Base-by-base conservation (phyloP, 2,888 invertebrate genomes). In the Bombylius discolor region DNA sequence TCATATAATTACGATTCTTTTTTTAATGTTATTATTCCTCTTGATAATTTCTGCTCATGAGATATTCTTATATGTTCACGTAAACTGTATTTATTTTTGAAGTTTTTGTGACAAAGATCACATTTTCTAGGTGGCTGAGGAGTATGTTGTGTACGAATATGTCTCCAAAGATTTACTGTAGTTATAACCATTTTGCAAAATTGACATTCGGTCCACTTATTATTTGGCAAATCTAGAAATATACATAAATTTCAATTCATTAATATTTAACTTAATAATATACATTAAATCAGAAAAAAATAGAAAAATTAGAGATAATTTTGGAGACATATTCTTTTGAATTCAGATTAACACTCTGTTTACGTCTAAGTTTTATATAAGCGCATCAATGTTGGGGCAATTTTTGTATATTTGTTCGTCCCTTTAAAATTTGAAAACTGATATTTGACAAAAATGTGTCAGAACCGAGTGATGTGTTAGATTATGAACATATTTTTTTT, bases 131-230 rank as follows among this genome's bases (percentile, higher is more conserved):
- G 75, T 61, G 74, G 73, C 63, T 74, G 74, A 54, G 74, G 72
- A 58, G 74, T 74, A 56, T 74, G 74, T 64, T 74, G 74, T 58
- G 74, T 74, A 64, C 75, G 72, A 69, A 74, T 73, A 70, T 74
- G 74, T 70, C 74, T 71, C 74, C 74, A 74, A 68, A 74, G 72
- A 70, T 74, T 74, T 61, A 73, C 74, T 59, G 74, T 72, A 62
- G 74, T 74, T 65, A 74, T 73, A 63, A 74, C 73, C 70, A 74
- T 71, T 72, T 74, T 74, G 71, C 74, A 74, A 70, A 72, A 74
- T 64, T 74, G 73, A 71, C 74, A 74, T 70, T 74, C 74, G 65
- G 74, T 72, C 74, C 74, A 74, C 64, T 74, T 74, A 69, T 71
- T 74, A 69, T 70, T 72, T 68, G 71, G 67, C 65, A 71, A 70